Evolutionary conservation across 2,797 vertebrate species (phyloP).

Genomic region (Pitangus sulphuratus): DNA sequence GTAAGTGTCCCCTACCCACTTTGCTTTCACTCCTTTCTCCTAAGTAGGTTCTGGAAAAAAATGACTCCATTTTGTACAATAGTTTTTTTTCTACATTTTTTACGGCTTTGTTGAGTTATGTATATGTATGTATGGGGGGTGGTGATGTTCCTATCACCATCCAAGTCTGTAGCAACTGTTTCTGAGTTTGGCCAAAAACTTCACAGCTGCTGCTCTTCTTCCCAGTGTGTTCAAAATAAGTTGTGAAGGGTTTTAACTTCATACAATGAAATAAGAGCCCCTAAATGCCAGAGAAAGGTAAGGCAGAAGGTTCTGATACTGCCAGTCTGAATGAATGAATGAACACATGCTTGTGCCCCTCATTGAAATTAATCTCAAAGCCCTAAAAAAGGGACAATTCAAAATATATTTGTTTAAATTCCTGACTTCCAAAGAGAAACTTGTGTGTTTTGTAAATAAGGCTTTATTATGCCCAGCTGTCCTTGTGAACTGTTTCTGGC

Average conservation of each 20-base stretch:
- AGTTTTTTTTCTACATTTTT: neutral
- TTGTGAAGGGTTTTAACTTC: neutral
- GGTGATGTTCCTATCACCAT: neutral
- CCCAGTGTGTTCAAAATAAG: neutral
- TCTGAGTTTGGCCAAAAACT: neutral
- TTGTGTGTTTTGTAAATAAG: neutral
- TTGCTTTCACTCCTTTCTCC: neutral
- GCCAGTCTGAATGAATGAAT: neutral
- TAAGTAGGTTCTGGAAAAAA: neutral
- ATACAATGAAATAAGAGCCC: neutral
- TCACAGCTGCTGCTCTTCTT: neutral
- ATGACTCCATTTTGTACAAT: rapidly evolving
- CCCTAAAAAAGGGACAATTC: neutral
- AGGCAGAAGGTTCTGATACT: neutral
- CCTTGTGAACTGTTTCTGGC: neutral
- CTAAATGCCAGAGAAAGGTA: neutral
- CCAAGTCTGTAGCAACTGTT: neutral
- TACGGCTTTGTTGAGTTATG: neutral
- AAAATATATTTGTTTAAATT: neutral
- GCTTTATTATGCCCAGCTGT: neutral
- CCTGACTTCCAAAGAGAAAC: neutral
- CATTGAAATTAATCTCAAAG: neutral
- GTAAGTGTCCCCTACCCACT: rapidly evolving
- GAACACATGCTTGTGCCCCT: neutral
- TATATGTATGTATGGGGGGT: neutral